These are phyloP conservation scores for Homarus americanus DNA, from an alignment of 1,140 invertebrate genomes.

Conservation along the genomic window DNA sequence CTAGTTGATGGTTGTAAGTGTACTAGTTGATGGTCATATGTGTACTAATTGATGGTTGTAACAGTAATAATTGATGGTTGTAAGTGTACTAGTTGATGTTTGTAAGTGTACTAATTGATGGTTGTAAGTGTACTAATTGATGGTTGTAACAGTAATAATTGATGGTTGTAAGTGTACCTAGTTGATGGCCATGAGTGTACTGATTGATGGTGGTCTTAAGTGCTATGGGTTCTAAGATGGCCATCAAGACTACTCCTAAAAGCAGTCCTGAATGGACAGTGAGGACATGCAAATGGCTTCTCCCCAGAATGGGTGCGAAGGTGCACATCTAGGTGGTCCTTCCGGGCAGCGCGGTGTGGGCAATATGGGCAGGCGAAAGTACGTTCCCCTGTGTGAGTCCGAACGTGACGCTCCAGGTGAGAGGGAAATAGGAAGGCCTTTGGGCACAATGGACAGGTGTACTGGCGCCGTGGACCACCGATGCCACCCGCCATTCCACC, in stretches of 20 bases:
- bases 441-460: slow-evolving; percentile 75
- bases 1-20: too few relatives aligned
- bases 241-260: slow-evolving; percentile 64
- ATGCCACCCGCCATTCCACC: not conserved
- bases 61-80: too few relatives aligned
- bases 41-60: too few relatives aligned
- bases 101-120: too few relatives aligned
- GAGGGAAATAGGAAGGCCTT: slow-evolving; percentile 78
- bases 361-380: slow-evolving; percentile 67
- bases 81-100: too few relatives aligned
- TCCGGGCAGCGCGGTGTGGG: slow-evolving; percentile 80
- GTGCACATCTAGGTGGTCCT: slow-evolving; percentile 69
- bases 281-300: slow-evolving; percentile 64
- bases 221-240: slow-evolving; percentile 51
- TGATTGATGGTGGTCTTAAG: slow-evolving; percentile 25
- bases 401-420: slow-evolving; percentile 78
- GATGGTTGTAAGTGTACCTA: too few relatives aligned
- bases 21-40: too few relatives aligned
- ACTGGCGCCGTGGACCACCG: slow-evolving; percentile 33
- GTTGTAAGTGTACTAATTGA: too few relatives aligned
- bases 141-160: too few relatives aligned
- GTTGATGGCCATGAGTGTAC: too few relatives aligned
- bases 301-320: slow-evolving; percentile 67
- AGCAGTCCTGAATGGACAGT: slow-evolving; percentile 59
- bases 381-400: slow-evolving; percentile 67